Percentiles rank a stretch among this genome's conserved stretches.
phyloP scores from a whole-genome alignment of 2,113 vertebrate genomes.

The Okapia johnstoni region DNA sequence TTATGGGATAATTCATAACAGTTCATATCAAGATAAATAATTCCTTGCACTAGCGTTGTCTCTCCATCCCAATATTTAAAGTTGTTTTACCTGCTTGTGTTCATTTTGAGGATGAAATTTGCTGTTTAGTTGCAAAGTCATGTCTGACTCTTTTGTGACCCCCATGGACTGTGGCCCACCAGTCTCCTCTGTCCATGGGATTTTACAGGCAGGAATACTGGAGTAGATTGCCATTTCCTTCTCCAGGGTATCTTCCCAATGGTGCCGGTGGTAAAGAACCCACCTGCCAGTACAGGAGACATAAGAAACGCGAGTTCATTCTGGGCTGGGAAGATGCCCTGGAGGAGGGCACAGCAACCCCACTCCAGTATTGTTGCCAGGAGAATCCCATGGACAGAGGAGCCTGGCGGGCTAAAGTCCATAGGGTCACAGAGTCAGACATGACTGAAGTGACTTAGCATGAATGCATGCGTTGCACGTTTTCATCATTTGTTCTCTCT shows the following conservation, averaged over 20 bases:
- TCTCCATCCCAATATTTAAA: background rate
- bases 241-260: background rate
- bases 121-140: background rate
- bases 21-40: background rate
- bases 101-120: background rate
- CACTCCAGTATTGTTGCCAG: background rate
- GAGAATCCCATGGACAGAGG: background rate
- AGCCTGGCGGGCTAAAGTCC: background rate
- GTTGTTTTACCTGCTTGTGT: background rate
- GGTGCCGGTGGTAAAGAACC: background rate
- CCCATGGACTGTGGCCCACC: background rate
- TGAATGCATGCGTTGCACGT: background rate
- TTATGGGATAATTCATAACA: background rate
- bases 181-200: background rate
- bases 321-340: background rate
- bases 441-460: background rate
- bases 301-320: fast-evolving
- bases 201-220: background rate
- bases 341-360: background rate
- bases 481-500: background rate
- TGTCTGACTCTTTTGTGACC: background rate
- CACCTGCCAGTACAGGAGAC: background rate
- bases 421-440: background rate
- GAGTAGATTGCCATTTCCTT: background rate
- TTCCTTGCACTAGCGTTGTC: background rate